Conservation (phyloP, 2,888 invertebrate genomes). For the Microdon myrmicae region DNA sequence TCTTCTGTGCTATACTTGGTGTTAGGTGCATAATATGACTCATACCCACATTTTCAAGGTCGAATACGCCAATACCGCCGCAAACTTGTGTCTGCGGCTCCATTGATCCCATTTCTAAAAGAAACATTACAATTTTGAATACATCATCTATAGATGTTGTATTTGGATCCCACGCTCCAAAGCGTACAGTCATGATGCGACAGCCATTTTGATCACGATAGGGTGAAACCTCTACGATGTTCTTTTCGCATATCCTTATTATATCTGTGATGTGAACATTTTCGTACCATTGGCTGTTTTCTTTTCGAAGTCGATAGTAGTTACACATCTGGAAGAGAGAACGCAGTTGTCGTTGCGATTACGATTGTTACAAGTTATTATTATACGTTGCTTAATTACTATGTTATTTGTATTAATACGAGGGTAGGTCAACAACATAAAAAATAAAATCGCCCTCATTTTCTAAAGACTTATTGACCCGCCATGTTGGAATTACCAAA, state of each 20-base stretch:
- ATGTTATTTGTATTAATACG: too few species aligned
- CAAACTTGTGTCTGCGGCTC: constrained; percentile 81
- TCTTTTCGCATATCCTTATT: constrained; percentile 73
- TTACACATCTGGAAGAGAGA: constrained; percentile 70
- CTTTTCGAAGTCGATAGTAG: constrained; percentile 80
- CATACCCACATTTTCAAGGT: constrained; percentile 76
- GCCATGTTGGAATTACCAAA: too few species aligned
- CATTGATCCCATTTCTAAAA: constrained; percentile 78
- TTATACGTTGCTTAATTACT: too few species aligned
- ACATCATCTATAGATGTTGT: constrained; percentile 74
- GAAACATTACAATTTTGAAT: constrained; percentile 76
- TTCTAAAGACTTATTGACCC: too few species aligned
- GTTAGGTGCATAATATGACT: constrained; percentile 80
- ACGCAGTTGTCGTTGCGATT: too few species aligned
- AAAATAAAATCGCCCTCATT: too few species aligned
- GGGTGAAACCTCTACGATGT: constrained; percentile 78
- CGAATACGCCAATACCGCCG: constrained; percentile 81
- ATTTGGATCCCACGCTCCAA: constrained; percentile 82
- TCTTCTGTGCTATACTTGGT: constrained; percentile 75
- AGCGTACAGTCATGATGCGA: constrained; percentile 75
- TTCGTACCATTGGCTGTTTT: constrained; percentile 75
- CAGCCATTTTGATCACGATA: constrained; percentile 80
- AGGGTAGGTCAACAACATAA: too few species aligned
- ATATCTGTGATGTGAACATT: constrained; percentile 75
- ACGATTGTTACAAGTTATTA: too few species aligned